These are phyloP conservation scores for Gonatopus flavifemur DNA, from an alignment of 1,140 invertebrate species.

Conservation along the genomic window DNA sequence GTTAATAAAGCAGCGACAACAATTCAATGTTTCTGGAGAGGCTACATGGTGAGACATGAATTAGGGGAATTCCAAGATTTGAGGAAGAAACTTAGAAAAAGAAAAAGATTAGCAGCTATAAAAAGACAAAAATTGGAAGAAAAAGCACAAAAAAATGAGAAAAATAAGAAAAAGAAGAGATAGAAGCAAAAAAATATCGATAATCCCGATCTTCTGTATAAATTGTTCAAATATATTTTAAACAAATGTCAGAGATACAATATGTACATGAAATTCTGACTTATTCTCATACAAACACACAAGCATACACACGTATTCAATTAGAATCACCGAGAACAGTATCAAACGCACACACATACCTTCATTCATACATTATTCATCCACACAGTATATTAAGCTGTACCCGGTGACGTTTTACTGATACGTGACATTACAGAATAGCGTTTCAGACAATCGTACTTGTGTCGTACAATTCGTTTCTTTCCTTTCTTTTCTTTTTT, in stretches of 20 bases:
- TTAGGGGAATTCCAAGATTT: conserved; percentile 32
- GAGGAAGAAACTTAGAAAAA: conserved; percentile 14
- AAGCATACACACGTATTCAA: conserved; percentile 33
- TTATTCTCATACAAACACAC: conserved; percentile 40
- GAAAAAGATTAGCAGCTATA: conserved; percentile 22
- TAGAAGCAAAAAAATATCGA: neutral
- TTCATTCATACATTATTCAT: too few relatives aligned
- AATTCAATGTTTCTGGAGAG: conserved; percentile 43
- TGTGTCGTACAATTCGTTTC: too few relatives aligned
- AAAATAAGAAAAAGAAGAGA: neutral
- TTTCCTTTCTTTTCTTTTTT: too few relatives aligned
- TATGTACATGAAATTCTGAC: conserved; percentile 51
- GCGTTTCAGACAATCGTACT: too few relatives aligned
- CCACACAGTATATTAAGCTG: too few relatives aligned
- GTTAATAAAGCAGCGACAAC: conserved; percentile 31
- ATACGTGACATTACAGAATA: too few relatives aligned
- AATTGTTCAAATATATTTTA: conserved; percentile 59
- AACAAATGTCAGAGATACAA: conserved; percentile 51
- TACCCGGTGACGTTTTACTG: too few relatives aligned
- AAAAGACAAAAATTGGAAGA: conserved; percentile 9
- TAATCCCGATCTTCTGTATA: conserved; percentile 37
- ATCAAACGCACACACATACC: too few relatives aligned
- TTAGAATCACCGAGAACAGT: conserved; percentile 14
- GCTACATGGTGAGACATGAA: conserved; percentile 42
- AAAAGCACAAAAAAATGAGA: neutral